phyloP scores from a whole-genome alignment of 2,797 vertebrate species.

The Bucorvus abyssinicus region DNA sequence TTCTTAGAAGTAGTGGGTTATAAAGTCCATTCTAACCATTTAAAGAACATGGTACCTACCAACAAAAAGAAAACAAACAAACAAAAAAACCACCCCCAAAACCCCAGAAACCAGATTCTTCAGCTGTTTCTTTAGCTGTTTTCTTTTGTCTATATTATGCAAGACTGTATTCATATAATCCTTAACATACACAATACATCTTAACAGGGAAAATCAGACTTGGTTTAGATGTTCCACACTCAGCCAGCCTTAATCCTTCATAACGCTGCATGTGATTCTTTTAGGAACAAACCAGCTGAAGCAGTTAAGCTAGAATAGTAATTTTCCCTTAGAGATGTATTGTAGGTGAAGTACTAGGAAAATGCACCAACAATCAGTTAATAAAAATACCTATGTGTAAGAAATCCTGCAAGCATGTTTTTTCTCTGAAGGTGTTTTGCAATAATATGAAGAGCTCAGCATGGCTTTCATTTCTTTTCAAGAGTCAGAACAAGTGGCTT shows the following conservation, averaged over 20 bases:
- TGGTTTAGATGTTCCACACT: not conserved
- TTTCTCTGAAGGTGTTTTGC: not conserved
- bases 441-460: not conserved
- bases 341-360: not conserved
- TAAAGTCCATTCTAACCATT: not conserved
- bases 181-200: not conserved
- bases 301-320: not conserved
- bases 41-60: not conserved
- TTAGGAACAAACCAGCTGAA: not conserved
- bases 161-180: not conserved
- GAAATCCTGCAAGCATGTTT: not conserved
- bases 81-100: too few relatives aligned
- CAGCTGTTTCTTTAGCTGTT: not conserved
- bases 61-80: not conserved
- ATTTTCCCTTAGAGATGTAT: not conserved
- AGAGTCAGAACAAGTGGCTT: not conserved
- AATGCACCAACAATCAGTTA: not conserved
- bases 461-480: not conserved
- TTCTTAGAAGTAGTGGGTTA: not conserved
- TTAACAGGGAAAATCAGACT: not conserved
- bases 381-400: not conserved
- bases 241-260: not conserved
- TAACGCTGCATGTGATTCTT: not conserved
- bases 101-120: not conserved
- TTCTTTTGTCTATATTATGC: not conserved